Conservation (phyloP, 2,113 vertebrate genomes). For the Archocentrus centrarchus region DNA sequence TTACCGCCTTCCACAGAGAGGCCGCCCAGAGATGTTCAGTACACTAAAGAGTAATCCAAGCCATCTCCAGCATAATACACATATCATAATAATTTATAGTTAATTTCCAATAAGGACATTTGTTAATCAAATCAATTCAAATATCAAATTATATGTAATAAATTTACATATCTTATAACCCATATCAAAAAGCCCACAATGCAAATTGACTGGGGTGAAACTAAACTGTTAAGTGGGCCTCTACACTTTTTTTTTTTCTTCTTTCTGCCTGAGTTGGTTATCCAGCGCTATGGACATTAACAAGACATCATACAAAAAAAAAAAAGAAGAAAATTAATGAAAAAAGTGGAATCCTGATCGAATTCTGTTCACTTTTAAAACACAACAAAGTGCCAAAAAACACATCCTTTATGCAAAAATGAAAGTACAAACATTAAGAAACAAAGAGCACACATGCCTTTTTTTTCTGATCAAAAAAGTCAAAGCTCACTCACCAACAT, state of each 20-base stretch:
- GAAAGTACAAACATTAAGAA: conserved; percentile 85
- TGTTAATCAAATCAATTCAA: conserved; percentile 65
- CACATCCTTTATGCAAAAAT: conserved; percentile 83
- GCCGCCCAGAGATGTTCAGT: conserved; percentile 63
- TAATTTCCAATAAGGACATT: conserved; percentile 70
- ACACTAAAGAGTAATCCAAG: conserved; percentile 64
- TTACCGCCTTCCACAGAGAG: conserved; percentile 51
- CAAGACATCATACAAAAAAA: conserved; percentile 77
- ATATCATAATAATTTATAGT: conserved; percentile 77
- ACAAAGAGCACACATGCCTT: conserved; percentile 69
- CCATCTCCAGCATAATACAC: conserved; percentile 75
- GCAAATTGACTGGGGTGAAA: conserved; percentile 75
- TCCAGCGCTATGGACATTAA: conserved; percentile 83
- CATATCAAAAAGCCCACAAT: conserved; percentile 79
- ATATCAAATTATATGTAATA: conserved; percentile 76
- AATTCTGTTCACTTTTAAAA: conserved; percentile 82
- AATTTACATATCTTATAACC: conserved; percentile 78
- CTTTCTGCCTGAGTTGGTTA: conserved; percentile 85
- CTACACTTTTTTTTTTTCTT: conserved; percentile 72
- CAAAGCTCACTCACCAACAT: conserved; percentile 92
- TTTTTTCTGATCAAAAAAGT: conserved; percentile 88
- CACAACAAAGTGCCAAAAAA: conserved; percentile 74
- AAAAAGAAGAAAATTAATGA: conserved; percentile 57
- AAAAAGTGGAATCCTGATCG: conserved; percentile 78
- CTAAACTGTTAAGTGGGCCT: conserved; percentile 71